phyloP scores from a whole-genome alignment of 2,888 invertebrate genomes.

The Drosophila picticornis region DNA sequence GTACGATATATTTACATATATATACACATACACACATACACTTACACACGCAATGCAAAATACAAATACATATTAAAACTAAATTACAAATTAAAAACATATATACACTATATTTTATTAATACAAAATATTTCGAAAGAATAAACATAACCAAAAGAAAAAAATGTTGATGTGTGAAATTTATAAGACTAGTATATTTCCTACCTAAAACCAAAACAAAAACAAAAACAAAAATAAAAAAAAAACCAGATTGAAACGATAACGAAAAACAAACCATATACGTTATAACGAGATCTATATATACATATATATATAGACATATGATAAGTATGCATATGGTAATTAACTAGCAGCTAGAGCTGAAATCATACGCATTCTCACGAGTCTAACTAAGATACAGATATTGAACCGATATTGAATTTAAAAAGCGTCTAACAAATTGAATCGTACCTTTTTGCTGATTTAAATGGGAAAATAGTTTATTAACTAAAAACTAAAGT shows the following conservation, averaged over 20 bases:
- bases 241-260: neutral
- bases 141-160: conserved; percentile 53
- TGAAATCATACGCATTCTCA: conserved; percentile 53
- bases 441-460: conserved; percentile 79
- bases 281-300: conserved; percentile 56
- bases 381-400: conserved; percentile 43
- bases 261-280: conserved; percentile 30
- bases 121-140: conserved; percentile 64
- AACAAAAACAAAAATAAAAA: conserved; percentile 13
- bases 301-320: conserved; percentile 32
- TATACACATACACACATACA: conserved; percentile 34
- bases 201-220: conserved; percentile 73
- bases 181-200: conserved; percentile 84
- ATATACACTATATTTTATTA: conserved; percentile 68
- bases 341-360: conserved; percentile 66
- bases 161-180: conserved; percentile 84
- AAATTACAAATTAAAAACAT: conserved; percentile 10
- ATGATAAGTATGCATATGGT: conserved; percentile 41
- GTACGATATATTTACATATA: conserved; percentile 56
- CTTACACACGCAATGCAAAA: conserved; percentile 21
- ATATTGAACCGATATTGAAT: conserved; percentile 55
- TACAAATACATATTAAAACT: conserved; percentile 56
- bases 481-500: conserved; percentile 2
- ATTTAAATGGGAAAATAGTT: conserved; percentile 53
- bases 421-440: conserved; percentile 62